Percentiles rank a stretch among this genome's conserved stretches.
phyloP scores from a whole-genome alignment of 2,888 invertebrate species.

The Tuberolachnus salignus region DNA sequence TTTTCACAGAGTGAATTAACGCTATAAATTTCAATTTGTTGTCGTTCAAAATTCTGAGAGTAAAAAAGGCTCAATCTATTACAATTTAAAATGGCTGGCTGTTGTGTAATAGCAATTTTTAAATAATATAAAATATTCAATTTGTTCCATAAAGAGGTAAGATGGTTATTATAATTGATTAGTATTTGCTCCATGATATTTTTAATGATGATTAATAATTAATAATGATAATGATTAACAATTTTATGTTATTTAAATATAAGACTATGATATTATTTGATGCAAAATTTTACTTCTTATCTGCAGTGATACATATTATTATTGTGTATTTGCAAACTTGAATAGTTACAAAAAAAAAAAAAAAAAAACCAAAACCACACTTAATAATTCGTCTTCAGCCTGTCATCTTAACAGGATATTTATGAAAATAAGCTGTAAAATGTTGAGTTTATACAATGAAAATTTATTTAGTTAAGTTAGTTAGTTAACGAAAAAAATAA shows the following conservation, averaged over 20 bases:
- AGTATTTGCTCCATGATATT: neutral
- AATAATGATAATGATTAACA: neutral
- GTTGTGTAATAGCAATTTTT: neutral
- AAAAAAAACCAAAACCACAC: no score
- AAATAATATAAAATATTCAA: constrained; percentile 14
- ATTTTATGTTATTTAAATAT: no score
- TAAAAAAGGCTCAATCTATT: neutral
- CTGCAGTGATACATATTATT: no score
- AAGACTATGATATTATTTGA: no score
- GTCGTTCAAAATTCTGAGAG: neutral
- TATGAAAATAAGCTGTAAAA: no score
- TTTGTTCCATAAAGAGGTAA: constrained; percentile 24
- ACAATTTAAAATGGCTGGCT: constrained; percentile 15
- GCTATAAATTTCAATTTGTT: neutral
- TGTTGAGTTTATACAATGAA: no score
- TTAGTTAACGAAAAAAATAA: no score
- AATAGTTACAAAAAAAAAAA: no score
- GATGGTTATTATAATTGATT: constrained; percentile 24
- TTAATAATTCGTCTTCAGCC: no score
- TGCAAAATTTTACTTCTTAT: no score
- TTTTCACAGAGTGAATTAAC: neutral
- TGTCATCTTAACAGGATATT: no score
- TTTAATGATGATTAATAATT: constrained; percentile 31
- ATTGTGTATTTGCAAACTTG: no score
- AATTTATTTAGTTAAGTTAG: neutral